phyloP scores from a whole-genome alignment of 1,140 invertebrate species.

The Drosophila ironensis region DNA sequence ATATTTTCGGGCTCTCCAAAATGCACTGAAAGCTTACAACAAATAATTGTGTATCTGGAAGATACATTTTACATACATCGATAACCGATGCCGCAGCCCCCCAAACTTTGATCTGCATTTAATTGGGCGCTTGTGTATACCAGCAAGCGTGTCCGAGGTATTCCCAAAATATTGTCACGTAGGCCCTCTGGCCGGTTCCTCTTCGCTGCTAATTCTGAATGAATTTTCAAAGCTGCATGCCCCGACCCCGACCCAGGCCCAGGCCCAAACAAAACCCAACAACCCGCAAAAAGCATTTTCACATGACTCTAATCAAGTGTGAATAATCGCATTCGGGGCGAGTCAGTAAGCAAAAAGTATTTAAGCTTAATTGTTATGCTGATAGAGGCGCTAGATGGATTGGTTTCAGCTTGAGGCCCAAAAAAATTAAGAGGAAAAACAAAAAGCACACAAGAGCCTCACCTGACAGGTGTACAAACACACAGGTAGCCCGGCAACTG shows the following conservation, averaged over 20 bases:
- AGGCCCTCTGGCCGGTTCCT: conserved; percentile 16
- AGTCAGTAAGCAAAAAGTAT: conserved; percentile 56
- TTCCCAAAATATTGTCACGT: conserved; percentile 59
- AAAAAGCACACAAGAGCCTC: conserved; percentile 37
- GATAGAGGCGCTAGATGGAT: conserved; percentile 79
- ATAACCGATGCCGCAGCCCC: too few relatives aligned
- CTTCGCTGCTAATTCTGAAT: conserved; percentile 45
- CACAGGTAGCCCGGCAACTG: conserved; percentile 25
- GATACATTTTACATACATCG: conserved; percentile 30
- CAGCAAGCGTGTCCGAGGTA: background rate
- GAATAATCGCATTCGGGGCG: conserved; percentile 72
- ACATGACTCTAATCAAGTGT: conserved; percentile 75
- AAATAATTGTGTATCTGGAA: conserved; percentile 5
- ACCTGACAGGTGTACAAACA: conserved; percentile 73
- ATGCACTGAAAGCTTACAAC: conserved; percentile 61
- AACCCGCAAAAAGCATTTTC: conserved; percentile 51
- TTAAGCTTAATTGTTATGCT: conserved; percentile 79
- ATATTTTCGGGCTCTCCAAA: conserved; percentile 32
- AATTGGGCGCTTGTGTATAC: background rate
- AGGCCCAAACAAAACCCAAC: background rate
- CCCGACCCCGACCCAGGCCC: background rate
- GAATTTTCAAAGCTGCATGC: conserved; percentile 52
- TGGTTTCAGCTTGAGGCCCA: conserved; percentile 55
- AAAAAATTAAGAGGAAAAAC: conserved; percentile 26
- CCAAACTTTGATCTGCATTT: conserved; percentile 29